A percentile compares a stretch with the other conserved stretches of the same genome.
Conservation (phyloP, 37 sponge, comb jelly and placozoan genomes). For the Cliona cf. orientalis region DNA sequence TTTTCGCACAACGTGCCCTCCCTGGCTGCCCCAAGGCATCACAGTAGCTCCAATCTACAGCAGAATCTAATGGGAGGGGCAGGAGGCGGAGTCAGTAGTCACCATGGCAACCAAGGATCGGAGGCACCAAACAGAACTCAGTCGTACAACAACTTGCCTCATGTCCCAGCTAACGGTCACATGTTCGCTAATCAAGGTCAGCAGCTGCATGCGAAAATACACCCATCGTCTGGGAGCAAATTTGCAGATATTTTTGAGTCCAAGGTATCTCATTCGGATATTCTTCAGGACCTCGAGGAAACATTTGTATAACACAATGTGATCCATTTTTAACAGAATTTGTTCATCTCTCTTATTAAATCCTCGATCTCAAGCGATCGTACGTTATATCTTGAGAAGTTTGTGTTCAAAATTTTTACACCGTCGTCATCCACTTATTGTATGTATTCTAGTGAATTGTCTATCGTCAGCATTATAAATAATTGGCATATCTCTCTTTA, state of each 20-base stretch:
- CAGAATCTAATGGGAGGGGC: too few relatives aligned
- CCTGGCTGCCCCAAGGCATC: too few relatives aligned
- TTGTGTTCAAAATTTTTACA: too few relatives aligned
- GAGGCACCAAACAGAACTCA: neutral
- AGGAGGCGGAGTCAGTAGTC: too few relatives aligned
- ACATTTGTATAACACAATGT: conserved; percentile 10
- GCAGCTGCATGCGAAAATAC: neutral
- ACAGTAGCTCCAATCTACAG: too few relatives aligned
- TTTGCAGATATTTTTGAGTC: neutral
- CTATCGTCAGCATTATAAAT: too few relatives aligned
- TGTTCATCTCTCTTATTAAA: neutral
- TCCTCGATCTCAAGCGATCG: too few relatives aligned
- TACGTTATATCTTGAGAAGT: too few relatives aligned
- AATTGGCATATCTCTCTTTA: too few relatives aligned
- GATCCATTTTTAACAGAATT: neutral
- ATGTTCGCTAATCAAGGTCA: neutral
- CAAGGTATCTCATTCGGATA: neutral
- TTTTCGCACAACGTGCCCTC: too few relatives aligned
- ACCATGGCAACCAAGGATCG: neutral
- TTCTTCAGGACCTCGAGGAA: conserved; percentile 9
- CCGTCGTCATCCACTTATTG: neutral
- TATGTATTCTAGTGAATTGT: neutral
- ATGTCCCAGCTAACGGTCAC: neutral
- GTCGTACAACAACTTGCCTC: neutral
- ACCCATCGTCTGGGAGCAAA: neutral